A percentile compares a stretch with the other conserved stretches of the same genome.
These are phyloP conservation scores for Cynopterus brachyotis DNA, from an alignment of 2,113 vertebrate species.

Conservation along the genomic window DNA sequence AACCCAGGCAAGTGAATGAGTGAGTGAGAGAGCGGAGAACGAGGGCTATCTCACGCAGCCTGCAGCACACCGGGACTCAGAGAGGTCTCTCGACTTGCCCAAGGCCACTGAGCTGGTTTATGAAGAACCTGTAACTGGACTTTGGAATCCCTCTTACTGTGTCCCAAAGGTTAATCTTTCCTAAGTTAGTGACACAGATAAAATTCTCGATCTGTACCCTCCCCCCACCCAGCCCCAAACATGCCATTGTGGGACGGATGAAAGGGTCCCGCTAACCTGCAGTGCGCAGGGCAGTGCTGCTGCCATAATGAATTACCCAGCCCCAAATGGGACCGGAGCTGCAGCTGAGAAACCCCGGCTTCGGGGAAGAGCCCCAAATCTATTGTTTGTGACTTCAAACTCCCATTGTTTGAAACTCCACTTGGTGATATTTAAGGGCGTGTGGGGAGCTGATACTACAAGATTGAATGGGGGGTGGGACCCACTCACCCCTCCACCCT, in stretches of 20 bases:
- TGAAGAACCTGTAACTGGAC: neutral
- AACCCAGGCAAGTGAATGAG: neutral
- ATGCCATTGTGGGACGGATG: neutral
- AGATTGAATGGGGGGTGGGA: constrained; percentile 41
- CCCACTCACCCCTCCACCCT: constrained; percentile 1
- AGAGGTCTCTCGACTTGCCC: neutral
- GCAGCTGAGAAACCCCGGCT: neutral
- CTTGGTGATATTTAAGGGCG: neutral
- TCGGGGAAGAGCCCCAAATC: neutral
- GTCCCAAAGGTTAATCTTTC: neutral
- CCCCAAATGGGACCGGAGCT: neutral
- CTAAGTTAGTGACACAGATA: neutral
- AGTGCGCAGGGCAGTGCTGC: neutral
- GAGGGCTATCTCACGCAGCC: fast-evolving
- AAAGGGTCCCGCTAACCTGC: neutral
- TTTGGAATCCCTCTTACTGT: neutral
- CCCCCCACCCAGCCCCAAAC: too few species aligned
- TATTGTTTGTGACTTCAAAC: neutral
- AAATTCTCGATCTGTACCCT: neutral
- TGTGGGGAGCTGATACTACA: neutral
- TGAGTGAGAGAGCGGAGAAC: fast-evolving
- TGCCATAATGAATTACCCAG: neutral
- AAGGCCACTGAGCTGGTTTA: neutral
- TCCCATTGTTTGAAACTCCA: constrained; percentile 17
- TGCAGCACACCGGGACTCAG: too few species aligned